Base-by-base conservation (phyloP, 1,140 invertebrate genomes). In the Pseudobourletiella spinata region DNA sequence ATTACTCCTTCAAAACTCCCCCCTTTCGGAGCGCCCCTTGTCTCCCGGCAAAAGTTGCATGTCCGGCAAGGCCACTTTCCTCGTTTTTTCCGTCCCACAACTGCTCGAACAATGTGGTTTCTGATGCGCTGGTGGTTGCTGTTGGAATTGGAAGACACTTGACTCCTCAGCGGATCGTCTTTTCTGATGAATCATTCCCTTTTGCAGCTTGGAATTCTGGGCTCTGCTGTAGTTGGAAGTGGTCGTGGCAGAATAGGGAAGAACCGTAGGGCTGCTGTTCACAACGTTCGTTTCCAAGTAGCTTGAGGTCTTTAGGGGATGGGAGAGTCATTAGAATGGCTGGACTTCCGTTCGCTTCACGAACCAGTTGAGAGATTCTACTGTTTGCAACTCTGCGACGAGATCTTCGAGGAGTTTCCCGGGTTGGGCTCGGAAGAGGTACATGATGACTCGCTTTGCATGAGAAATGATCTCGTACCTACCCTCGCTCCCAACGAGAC, bases 321-420 rank as follows among this genome's bases (percentile, higher is more conserved):
- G 88, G 0, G 90, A 94, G 59, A 97, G 80, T 25, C 95, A 80
- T 77, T 95, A 99, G 76, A 95, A 99, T 0, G 95, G 95, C 26
- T 94, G 93, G 0, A 95, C 96, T 80, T 98, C 93, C 0, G 92
- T 98, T 50, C 94, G 78, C 74, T 97, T 94, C 67, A 97, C 95
- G 57, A 93, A 79, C 73, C 91, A 94, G 75, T 93, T 95, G 2
- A 97, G 78, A 0, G 91, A 95, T 76, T 98, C 95, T 1, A 97
- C 91, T 0, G 93, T 95, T 77, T 95, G 89, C 43, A 99, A 78
- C 76, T 98, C 95, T 15, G 86, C 86, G 89, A 98, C 95, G 78
- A 99, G 86, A 75, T 98, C 93, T 71, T 98, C 93, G 2, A 99
- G 81, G 1, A 98, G 81, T 50, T 91, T 81, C 73, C 95, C 91